phyloP scores from a whole-genome alignment of 2,797 vertebrate genomes.

The Hyperoplus lanceolatus region DNA sequence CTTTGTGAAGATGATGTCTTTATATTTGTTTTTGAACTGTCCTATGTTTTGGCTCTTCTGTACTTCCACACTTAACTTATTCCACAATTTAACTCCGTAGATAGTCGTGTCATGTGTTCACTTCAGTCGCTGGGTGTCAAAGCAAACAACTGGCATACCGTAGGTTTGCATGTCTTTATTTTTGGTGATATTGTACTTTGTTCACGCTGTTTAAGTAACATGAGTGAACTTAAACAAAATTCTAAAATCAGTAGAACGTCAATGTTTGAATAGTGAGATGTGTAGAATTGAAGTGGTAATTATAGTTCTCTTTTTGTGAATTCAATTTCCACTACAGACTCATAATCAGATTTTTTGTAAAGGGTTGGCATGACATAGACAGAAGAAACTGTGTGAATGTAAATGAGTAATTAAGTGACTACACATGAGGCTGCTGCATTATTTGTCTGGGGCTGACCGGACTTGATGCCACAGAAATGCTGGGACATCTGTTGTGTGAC shows the following conservation, averaged over 20 bases:
- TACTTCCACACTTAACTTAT: no score
- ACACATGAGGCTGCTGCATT: neutral
- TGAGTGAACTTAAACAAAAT: neutral
- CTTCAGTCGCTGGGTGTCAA: constrained; percentile 60
- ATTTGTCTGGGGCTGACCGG: constrained; percentile 8
- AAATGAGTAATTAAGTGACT: neutral
- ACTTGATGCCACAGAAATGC: constrained; percentile 21
- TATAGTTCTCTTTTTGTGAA: neutral
- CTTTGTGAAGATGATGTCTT: no score
- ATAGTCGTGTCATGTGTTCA: constrained; percentile 65
- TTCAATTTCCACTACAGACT: neutral
- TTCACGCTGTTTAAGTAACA: neutral
- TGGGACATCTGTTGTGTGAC: constrained; percentile 29
- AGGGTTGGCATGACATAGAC: neutral
- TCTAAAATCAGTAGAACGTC: constrained; percentile 1
- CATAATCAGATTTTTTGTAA: neutral
- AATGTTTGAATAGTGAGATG: constrained; percentile 4
- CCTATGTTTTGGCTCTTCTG: no score
- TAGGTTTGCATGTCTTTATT: constrained; percentile 36
- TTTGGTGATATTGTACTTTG: neutral
- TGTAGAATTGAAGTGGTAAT: neutral
- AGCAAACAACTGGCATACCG: constrained; percentile 56
- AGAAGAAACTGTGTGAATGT: neutral
- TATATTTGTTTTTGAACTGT: no score
- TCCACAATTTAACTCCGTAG: no score